Evolutionary conservation across 2,888 invertebrate species (phyloP), one percentile per base, ranked within the genome.

Genomic region (Euspilapteryx auroguttella): DNA sequence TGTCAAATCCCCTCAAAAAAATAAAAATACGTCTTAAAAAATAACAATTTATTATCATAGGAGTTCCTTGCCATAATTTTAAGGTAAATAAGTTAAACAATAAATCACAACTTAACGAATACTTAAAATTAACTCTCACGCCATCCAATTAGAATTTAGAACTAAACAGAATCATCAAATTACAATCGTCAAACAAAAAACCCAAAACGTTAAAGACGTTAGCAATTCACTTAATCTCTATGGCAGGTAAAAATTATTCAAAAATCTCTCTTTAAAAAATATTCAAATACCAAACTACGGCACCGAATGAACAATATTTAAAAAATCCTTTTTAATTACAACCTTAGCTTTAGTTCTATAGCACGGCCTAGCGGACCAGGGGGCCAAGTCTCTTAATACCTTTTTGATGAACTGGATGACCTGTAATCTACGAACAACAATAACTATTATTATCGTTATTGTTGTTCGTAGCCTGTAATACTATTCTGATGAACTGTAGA

Each of bases 41-140:
- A 55, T 41, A 65, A 64, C 55, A 58, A 55, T 55, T 61, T 10
- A 69, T 71, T 68, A 61, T 58, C 62, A 58, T 66, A 66, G 55
- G 57, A 61, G 58, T 62, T 64, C 66, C 64, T 69, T 69, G 69
- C 65, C 69, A 71, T 75, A 75, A 73, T 73, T 75, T 75, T 58
- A n/a, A 71, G 57, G 55, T 71, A 66, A 68, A 73, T 71, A 71
- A 69, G 65, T 65, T 71, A 66, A 68, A 66, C 59, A 71, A 69
- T 65, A 66, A 68, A 63, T 68, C 66, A 69, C 65, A 69, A 69
- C 69, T 66, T 71, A 73, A 66, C 56, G 69, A 69, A 71, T 64
- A 68, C 68, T 71, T 71, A 73, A 68, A 71, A 69, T 68, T 69
- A 69, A 68, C 54, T 53, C 50, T 46, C 57, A 58, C 64, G 59